Evolutionary conservation across 2,888 invertebrate species (phyloP), one percentile per base, ranked within the genome.

Genomic region (Scaptomyza cyrtandrae): DNA sequence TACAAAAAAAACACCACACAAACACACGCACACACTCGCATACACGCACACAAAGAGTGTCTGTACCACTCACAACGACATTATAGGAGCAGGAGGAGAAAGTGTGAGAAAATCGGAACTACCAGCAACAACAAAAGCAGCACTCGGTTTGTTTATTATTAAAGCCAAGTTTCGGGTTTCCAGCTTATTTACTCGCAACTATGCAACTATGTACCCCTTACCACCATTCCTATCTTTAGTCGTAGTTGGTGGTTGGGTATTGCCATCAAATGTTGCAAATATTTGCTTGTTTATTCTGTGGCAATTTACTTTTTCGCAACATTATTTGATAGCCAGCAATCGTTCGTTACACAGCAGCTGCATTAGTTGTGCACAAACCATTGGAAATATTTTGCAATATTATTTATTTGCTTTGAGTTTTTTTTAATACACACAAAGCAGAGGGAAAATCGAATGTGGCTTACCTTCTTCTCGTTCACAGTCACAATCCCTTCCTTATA

Each of bases 201-300:
- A 78, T 78, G 70, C 72, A 52, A 11, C 52, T 39, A 9, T 11
- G 33, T 14, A 0, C 35, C 33, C 14, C 4, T n/a, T n/a, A 6
- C 3, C 10, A 11, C 35, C 41, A n/a, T 1, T 4, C 16, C 14
- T 6, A 19, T 0, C 33, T n/a, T 29, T 6, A 27, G 45, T 2
- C 27, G 52, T 29, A 9, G 39, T 35, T 35, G 31, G 29, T 7
- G 11, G 11, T 19, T 24, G 11, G 39, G 14, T 44, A 41, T 43
- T 46, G 61, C 74, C 62, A 65, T 71, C 71, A 68, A 68, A 64
- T 76, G 64, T 58, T 80, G 85, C 70, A 84, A 80, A 80, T 82
- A 83, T 84, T 83, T 83, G 69, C 73, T 80, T 76, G 82, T 84
- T 81, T 78, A 84, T 80, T 71, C 55, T 76, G 71, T 63, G 71